These are phyloP conservation scores for Parasteatoda tepidariorum DNA, from an alignment of 1,140 invertebrate genomes.

Conservation along the genomic window DNA sequence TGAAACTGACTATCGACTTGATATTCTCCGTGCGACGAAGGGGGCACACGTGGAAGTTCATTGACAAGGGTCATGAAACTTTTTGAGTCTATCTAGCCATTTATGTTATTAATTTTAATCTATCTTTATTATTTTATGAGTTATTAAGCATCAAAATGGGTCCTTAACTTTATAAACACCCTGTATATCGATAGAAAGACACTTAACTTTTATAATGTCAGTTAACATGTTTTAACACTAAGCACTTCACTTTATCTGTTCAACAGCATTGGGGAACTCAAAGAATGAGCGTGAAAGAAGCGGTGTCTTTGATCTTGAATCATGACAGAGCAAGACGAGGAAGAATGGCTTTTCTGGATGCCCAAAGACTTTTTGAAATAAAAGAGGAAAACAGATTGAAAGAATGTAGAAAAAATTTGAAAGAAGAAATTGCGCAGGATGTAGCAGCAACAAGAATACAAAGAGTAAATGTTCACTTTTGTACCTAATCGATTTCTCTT, in stretches of 20 bases:
- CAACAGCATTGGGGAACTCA: background rate
- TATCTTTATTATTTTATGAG: background rate
- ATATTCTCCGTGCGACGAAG: no score
- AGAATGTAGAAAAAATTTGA: slow-evolving; percentile 39
- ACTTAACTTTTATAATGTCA: no score
- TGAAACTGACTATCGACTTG: no score
- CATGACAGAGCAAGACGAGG: slow-evolving; percentile 91
- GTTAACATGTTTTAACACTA: no score
- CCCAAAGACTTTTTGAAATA: slow-evolving; percentile 39
- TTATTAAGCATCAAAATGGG: slow-evolving; percentile 35
- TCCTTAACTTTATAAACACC: slow-evolving; percentile 12
- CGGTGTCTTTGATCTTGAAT: slow-evolving; percentile 85
- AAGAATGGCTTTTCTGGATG: slow-evolving; percentile 21
- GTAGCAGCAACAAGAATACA: slow-evolving; percentile 72
- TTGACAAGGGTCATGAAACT: no score
- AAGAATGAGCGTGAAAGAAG: slow-evolving; percentile 81
- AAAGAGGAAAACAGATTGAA: slow-evolving; percentile 35
- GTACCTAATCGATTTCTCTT: no score
- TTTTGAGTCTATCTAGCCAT: background rate
- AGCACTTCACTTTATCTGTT: background rate
- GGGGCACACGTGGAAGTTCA: no score
- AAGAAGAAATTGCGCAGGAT: background rate
- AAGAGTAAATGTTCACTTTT: background rate
- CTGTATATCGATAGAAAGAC: no score
- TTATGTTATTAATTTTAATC: background rate